Percentiles rank a stretch among this genome's conserved stretches.
Evolutionary conservation across 2,113 vertebrate species (phyloP).

Genomic region (Scophthalmus maximus): DNA sequence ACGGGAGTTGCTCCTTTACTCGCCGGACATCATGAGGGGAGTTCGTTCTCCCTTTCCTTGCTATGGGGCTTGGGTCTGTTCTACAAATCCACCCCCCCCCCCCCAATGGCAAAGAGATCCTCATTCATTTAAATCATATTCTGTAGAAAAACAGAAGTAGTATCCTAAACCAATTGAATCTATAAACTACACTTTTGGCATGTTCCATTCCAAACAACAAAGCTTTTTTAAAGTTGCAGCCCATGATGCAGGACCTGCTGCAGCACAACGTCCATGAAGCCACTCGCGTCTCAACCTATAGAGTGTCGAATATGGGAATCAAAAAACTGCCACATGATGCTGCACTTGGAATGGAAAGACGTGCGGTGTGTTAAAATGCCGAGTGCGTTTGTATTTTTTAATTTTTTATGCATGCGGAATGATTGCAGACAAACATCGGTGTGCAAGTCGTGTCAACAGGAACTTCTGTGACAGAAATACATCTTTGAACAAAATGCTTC

Average conservation of each 20-base stretch:
- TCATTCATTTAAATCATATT: no score
- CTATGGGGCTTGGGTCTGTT: not conserved
- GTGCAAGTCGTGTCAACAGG: not conserved
- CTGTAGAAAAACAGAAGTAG: not conserved
- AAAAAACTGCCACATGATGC: no score
- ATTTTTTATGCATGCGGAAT: not conserved
- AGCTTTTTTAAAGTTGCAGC: no score
- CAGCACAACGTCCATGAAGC: no score
- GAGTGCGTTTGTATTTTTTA: no score
- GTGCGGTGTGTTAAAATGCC: no score
- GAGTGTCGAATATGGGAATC: no score
- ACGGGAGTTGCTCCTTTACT: not conserved
- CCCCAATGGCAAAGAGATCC: conserved; percentile 18
- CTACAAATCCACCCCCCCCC: not conserved
- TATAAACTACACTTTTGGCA: not conserved
- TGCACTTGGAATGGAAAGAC: no score
- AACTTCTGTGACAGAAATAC: not conserved
- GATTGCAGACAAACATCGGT: no score
- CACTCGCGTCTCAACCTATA: no score
- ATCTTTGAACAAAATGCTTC: not conserved
- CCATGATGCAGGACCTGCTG: no score
- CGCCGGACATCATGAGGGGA: not conserved
- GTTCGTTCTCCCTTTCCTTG: not conserved
- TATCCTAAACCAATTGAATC: not conserved
- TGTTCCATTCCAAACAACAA: not conserved